Base-by-base conservation (phyloP, 2,113 vertebrate genomes). In the Dicrurus megarhynchus region DNA sequence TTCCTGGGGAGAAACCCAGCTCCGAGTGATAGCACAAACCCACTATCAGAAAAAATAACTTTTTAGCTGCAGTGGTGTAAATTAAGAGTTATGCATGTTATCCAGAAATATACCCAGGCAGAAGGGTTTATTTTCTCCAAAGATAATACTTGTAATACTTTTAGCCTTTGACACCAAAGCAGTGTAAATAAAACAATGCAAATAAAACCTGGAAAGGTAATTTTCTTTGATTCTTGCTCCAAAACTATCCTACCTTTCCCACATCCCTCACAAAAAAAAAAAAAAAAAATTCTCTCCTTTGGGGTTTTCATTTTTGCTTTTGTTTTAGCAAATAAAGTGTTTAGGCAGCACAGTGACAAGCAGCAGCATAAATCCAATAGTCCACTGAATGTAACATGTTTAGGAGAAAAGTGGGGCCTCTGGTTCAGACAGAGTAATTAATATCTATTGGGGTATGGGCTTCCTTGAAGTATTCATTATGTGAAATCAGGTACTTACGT, bases 381-480 rank as follows among this genome's bases (percentile, higher is more conserved):
- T 32, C 8, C 14, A 73, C 26, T 67, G 60, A 81, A 78, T 56
- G 44, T 17, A 78, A 6, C 24, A 60, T 49, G 60, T 84, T 89
- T 73, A 75, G 65, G 61, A 89, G 69, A 60, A 94, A 81, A 84
- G 42, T 33, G 53, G 10, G 64, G 57, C 90, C 90, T 90, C 95
- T 69, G 12, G 20, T 89, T 96, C 65, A 96, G 96, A 87, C 90
- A 84, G 24, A 41, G 76, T 87, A 92, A 94, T 94, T 95, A 94
- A 96, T 97, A 90, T 76, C 95, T 93, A 7, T 89, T 91, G 52
- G 44, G 27, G 21, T 71, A 67, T 69, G 82, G 55, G 13, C 88
- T 96, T 93, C 39, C 80, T 92, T 89, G 63, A 92, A 86, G 26
- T 78, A 67, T 88, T 96, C 90, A 84, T 96, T 94, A 96, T 90